A percentile compares a stretch with the other conserved stretches of the same genome.
Conservation (phyloP, 1,140 invertebrate genomes). For the Anoplophora glabripennis region DNA sequence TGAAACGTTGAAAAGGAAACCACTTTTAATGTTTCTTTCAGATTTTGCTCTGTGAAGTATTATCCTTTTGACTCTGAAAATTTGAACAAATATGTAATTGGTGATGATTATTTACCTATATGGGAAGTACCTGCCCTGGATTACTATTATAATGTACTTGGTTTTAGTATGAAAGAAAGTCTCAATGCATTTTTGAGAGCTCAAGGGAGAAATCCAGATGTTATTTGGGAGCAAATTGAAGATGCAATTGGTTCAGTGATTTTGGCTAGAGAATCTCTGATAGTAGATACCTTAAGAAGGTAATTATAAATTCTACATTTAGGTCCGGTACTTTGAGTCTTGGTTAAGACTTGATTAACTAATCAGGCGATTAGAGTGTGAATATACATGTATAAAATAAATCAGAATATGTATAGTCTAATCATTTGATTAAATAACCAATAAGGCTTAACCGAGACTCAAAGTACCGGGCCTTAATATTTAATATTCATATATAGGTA, state of each 20-base stretch:
- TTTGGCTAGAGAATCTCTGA: conserved; percentile 70
- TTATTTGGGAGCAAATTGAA: conserved; percentile 80
- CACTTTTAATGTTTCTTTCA: too few species aligned
- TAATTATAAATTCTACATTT: conserved; percentile 19
- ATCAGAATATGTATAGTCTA: too few species aligned
- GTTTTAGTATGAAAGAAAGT: conserved; percentile 82
- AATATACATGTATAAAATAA: too few species aligned
- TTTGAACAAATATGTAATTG: conserved; percentile 90
- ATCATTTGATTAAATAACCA: too few species aligned
- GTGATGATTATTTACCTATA: conserved; percentile 90
- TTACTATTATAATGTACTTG: conserved; percentile 71
- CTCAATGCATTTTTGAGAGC: conserved; percentile 77
- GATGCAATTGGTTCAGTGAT: conserved; percentile 74
- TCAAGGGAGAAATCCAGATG: conserved; percentile 66
- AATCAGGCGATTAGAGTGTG: too few species aligned
- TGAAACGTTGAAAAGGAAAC: too few species aligned
- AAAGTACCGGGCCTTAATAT: too few species aligned
- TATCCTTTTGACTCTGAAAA: conserved; percentile 83
- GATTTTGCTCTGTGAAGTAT: conserved; percentile 91
- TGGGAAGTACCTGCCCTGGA: conserved; percentile 89
- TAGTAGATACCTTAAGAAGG: conserved; percentile 56
- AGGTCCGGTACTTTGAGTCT: too few species aligned
- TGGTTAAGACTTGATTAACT: too few species aligned
- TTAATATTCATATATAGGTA: too few species aligned
- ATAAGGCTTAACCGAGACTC: too few species aligned